Evolutionary conservation across 2,888 invertebrate species (phyloP).

Genomic region (Neocrepidodera transversa): DNA sequence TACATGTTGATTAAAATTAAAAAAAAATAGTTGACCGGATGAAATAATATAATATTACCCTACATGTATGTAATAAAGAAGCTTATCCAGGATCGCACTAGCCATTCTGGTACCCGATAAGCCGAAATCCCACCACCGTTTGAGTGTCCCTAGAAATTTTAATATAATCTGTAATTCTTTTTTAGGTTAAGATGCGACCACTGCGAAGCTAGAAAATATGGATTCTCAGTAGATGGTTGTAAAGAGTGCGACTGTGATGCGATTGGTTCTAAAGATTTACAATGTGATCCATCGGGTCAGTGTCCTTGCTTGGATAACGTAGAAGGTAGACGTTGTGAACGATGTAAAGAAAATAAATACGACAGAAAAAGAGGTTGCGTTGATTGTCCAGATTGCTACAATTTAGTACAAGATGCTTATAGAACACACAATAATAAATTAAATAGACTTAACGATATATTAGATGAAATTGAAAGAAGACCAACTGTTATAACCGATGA

Average conservation of each 20-base stretch:
- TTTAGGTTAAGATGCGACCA: slow-evolving; percentile 75
- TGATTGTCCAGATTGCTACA: slow-evolving; percentile 95
- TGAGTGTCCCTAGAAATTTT: too few species aligned
- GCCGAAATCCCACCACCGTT: too few species aligned
- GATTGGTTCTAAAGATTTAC: slow-evolving; percentile 86
- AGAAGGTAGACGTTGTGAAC: slow-evolving; percentile 92
- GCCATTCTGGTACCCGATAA: too few species aligned
- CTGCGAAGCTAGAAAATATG: slow-evolving; percentile 81
- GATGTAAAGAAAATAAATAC: slow-evolving; percentile 96
- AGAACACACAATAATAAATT: slow-evolving; percentile 78
- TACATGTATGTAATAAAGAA: too few species aligned
- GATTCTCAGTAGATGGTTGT: slow-evolving; percentile 83
- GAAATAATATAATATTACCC: too few species aligned
- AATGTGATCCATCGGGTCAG: slow-evolving; percentile 87
- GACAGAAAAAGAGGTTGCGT: slow-evolving; percentile 89
- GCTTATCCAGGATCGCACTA: too few species aligned
- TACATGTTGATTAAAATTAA: too few species aligned
- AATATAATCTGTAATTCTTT: too few species aligned
- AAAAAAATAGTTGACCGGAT: too few species aligned
- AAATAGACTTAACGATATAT: slow-evolving; percentile 73
- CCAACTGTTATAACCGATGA: slow-evolving; percentile 91
- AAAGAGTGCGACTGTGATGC: slow-evolving; percentile 87
- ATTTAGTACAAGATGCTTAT: slow-evolving; percentile 88
- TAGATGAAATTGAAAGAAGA: slow-evolving; percentile 88
- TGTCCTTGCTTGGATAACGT: slow-evolving; percentile 90